Conservation (phyloP, 1,140 invertebrate genomes). For the Artemia franciscana region DNA sequence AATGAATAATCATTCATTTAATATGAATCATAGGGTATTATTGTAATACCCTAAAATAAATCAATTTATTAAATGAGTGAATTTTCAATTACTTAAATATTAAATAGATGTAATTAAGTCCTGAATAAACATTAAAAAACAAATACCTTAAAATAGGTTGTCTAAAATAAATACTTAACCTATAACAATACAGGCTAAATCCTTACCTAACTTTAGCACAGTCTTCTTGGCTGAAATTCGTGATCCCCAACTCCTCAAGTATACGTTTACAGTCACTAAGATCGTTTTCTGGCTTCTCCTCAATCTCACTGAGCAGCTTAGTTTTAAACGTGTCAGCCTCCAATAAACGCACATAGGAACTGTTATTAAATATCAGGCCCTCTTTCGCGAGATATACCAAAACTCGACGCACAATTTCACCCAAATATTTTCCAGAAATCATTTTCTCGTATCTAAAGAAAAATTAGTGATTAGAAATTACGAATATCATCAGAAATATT, state of each 20-base stretch:
- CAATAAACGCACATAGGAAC: slow-evolving; percentile 39
- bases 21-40: no score
- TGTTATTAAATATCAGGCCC: slow-evolving; percentile 47
- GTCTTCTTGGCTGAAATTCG: slow-evolving; percentile 56
- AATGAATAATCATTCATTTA: no score
- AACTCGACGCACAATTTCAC: slow-evolving; percentile 43
- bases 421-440: slow-evolving; percentile 31
- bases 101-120: no score
- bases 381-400: slow-evolving; percentile 48
- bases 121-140: no score
- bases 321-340: slow-evolving; percentile 64
- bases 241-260: slow-evolving; percentile 56
- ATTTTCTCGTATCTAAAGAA: slow-evolving; percentile 57
- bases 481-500: no score
- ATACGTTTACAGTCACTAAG: slow-evolving; percentile 61
- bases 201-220: slow-evolving; percentile 47
- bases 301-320: slow-evolving; percentile 93
- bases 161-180: no score
- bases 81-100: no score
- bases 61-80: no score
- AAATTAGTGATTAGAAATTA: no score
- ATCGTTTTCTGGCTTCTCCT: slow-evolving; percentile 53
- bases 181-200: neutral
- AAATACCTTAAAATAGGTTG: no score
- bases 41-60: no score